Evolutionary conservation across 2,797 vertebrate species (phyloP), one percentile per base, ranked within the genome.

Genomic region (Siniperca obscura): DNA sequence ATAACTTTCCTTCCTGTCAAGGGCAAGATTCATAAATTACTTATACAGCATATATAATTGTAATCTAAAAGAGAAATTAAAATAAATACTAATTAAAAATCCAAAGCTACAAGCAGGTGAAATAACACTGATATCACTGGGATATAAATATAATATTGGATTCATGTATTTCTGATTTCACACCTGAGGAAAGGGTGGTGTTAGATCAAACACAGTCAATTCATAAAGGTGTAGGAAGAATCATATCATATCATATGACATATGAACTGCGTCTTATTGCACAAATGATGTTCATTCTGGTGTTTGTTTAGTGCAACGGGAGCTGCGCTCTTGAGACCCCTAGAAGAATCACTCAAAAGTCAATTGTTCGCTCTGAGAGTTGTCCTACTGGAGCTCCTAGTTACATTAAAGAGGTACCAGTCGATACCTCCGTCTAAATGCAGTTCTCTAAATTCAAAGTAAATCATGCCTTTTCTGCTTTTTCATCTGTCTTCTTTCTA

Each of bases 321-420:
- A 86, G 71, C 81, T 68, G 74, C 10, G 12, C 71, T 74, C 70
- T 67, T 0, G 74, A 90, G 56, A 72, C 8, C 34, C 36, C 57
- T 11, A 56, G 77, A 74, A 78, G 77, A 86, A 75, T 71, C 25
- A 1, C 56, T 66, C 80, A 50, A 19, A 89, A 86, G 78, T 78
- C 91, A 0, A 1, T 90, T 1, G 60, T 60, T 68, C 80, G 87
- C 82, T 93, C 92, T 62, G 87, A 91, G 57, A 93, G 93, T 83
- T 93, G 90, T 88, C 91, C 90, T 0, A 65, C 78, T 12, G 90
- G 76, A 82, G 88, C 90, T 22, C 57, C 90, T 17, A 75, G 57
- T 83, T 95, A 93, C 85, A 38, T 25, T 60, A 94, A 93, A 87
- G 93, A 94, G 94, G 94, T 95, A 94, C 77, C 21, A 52, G 55